Evolutionary conservation across 2,888 invertebrate species (phyloP), one percentile per base, ranked within the genome.

Genomic region (Cataglyphis cursor): DNA sequence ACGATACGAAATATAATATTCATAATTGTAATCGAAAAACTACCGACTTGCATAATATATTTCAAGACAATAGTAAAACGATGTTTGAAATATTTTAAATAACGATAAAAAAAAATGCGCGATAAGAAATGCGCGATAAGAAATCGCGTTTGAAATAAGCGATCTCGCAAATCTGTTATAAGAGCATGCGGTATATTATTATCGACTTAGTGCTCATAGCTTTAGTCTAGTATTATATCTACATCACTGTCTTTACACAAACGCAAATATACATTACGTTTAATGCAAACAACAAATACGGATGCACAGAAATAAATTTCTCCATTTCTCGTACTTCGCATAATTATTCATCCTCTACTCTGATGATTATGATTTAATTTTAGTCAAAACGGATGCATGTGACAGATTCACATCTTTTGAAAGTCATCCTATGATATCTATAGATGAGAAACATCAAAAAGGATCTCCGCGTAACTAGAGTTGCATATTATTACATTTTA

Each of bases 261-360:
- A 70, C 59, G 59, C 70, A 70, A 80, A 80, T 48, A 66, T 28
- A 68, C 44, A 21, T 66, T 66, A 59, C 44, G 57, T 35, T 59
- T 68, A 59, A 44, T 38, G 57, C 57, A 41, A 78, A 70, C 70
- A 80, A 80, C 59, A 59, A 80, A 80, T 70, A 61, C 54, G 44
- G 12, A 24, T 41, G 78, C 41, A 31, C 12, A n/a, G 8, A n/a
- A 80, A 80, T 18, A 80, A 61, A 80, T 78, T 78, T 31, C 59
- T 59, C 31, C 21, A 31, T 28, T n/a, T 51, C 28, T 2, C 28
- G 18, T 6, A 24, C 65, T 84, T 85, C 82, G 80, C 68, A 68
- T 76, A 82, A 86, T 87, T 76, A 65, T 65, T 76, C 54, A 15
- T 65, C 65, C 28, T n/a, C 38, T 21, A n/a, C 44, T 8, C n/a